Evolutionary conservation across 2,888 invertebrate genomes (phyloP), one percentile per base, ranked within the genome.

Genomic region (Coremacera marginata): DNA sequence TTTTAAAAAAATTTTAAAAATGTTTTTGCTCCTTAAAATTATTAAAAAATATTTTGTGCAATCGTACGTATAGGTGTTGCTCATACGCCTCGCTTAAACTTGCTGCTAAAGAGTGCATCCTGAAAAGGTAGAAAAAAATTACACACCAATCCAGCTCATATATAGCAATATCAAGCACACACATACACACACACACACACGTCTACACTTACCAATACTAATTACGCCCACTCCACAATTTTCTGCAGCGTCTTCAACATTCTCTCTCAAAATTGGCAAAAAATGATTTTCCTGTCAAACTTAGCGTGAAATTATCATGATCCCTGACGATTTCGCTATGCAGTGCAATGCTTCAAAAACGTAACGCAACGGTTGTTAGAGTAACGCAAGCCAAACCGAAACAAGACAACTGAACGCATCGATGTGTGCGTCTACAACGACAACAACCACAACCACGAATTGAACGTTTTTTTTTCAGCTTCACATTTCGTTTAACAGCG

Each of bases 231-330:
- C 2, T 14, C 71, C 9, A 19, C 31, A n/a, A 52, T 19, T 52
- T 51, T 25, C 27, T 27, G 51, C 11, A 51, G 16, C 22, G 34
- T 8, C 31, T 11, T 22, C 22, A 4, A 19, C 7, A 16, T 11
- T 51, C 52, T 5, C 73, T 44, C 22, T 5, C 27, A 31, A 44
- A 62, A 73, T 27, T 31, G 63, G 52, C 11, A 51, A 63, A 65
- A 74, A 74, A 62, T 72, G 73, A 73, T 63, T 74, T 75, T 60
- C 52, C 62, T 79, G 80, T 70, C 79, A 79, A 81, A 79, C 73
- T 79, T 60, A 78, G 81, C 78, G 80, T 80, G 74, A 81, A 78
- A 80, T 82, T 80, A 80, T 80, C 77, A 80, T 79, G 80, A 80
- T 80, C 78, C 78, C 74, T 52, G 52, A 44, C 22, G 65, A 22